Conservation (phyloP, 2,888 invertebrate genomes). For the Vesta saturnalis region DNA sequence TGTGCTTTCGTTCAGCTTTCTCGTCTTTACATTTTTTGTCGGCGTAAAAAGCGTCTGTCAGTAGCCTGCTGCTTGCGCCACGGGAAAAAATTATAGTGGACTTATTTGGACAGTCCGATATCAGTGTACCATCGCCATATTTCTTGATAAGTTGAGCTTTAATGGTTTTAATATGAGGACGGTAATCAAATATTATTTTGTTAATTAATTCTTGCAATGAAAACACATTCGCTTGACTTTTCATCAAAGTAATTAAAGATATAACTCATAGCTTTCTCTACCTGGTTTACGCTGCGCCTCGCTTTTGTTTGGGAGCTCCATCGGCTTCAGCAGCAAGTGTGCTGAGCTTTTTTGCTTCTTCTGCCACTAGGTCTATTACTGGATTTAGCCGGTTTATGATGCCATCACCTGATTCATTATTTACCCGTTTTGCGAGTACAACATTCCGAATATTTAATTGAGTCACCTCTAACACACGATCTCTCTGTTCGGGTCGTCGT, state of each 20-base stretch:
- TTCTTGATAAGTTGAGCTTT: neutral
- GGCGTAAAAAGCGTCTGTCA: neutral
- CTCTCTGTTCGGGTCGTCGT: neutral
- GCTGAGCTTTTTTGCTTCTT: neutral
- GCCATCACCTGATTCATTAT: neutral
- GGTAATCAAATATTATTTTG: neutral
- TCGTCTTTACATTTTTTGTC: no score
- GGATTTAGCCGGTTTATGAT: neutral
- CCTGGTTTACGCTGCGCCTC: neutral
- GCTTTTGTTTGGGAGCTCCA: neutral
- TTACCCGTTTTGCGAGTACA: neutral
- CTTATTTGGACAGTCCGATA: neutral
- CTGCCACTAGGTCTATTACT: neutral
- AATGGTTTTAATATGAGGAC: neutral
- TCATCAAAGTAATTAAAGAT: neutral
- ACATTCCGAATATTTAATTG: neutral
- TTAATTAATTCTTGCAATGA: neutral
- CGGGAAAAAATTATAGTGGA: neutral
- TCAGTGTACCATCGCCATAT: neutral
- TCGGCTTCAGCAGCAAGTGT: neutral
- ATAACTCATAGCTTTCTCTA: neutral
- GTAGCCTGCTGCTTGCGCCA: neutral
- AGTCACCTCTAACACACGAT: neutral
- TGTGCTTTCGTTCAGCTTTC: neutral
- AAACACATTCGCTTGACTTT: neutral